Evolutionary conservation across 2,113 vertebrate species (phyloP), one percentile per base, ranked within the genome.

Genomic region (Megalops atlanticus): DNA sequence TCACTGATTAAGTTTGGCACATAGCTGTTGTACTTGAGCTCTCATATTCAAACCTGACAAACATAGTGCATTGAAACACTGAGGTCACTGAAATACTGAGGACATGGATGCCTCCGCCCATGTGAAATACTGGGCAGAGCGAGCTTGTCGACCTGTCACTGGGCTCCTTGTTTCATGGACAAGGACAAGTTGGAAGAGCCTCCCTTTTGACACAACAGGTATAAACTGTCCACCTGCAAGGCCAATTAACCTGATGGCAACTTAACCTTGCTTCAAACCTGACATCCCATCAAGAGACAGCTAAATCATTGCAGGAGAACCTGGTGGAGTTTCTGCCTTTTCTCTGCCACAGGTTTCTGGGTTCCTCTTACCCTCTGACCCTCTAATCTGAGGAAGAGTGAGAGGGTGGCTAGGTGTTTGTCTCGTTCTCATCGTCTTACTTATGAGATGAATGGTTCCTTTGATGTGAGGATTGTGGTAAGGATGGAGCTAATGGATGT

Each of bases 341-440:
- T 31, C 31, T 21, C 58, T 27, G 58, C 58, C 7, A 31, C 31
- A n/a, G 64, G 21, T 21, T n/a, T 47, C 31, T 24, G 40, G 58
- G 24, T 64, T 5, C 58, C 4, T 64, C n/a, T 31, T 64, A 14
- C 38, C 40, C 78, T 38, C 31, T 79, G 78, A 27, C 40, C 58
- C 68, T 36, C 45, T 71, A 49, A 72, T 47, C 39, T 24, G 33
- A 79, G 38, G 41, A 40, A 49, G 33, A 49, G 39, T 33, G 69
- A 45, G 40, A 24, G 15, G 38, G n/a, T 38, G 40, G 52, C 36
- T 38, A 64, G 35, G 68, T 18, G 31, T 71, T 71, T 8, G 49
- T 72, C 31, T 36, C 27, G 49, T 79, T 79, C 72, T 35, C 41
- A 79, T 79, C 68, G 35, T 41, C 33, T 71, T 79, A 79, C 72